Conservation (phyloP, 2,888 invertebrate genomes). For the Cerceris ruficornis region DNA sequence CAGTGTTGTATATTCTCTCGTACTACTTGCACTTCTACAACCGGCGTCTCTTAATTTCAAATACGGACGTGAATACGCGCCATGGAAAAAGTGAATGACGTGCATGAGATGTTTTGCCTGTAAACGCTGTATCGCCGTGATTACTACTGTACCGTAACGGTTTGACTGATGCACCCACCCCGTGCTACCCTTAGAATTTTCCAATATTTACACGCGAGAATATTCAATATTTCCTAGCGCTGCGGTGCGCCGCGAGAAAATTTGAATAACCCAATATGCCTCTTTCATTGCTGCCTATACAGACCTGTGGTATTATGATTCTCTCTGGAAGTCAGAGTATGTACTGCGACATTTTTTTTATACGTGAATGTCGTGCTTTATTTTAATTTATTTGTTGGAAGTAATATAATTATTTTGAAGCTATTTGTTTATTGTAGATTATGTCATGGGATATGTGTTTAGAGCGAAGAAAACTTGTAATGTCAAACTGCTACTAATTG, state of each 20-base stretch:
- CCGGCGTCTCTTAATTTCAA: constrained; percentile 24
- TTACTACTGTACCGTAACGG: constrained; percentile 37
- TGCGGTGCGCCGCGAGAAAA: constrained; percentile 45
- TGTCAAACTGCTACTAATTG: too few relatives aligned
- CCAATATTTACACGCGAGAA: constrained; percentile 60
- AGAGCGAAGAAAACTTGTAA: too few relatives aligned
- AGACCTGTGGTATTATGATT: constrained; percentile 27
- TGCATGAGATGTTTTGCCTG: constrained; percentile 45
- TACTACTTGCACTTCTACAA: constrained; percentile 3
- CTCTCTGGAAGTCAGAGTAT: constrained; percentile 13
- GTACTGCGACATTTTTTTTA: not conserved
- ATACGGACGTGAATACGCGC: not conserved
- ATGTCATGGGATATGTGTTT: too few relatives aligned
- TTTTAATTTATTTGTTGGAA: too few relatives aligned
- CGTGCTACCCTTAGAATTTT: constrained; percentile 45
- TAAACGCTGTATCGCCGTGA: constrained; percentile 36
- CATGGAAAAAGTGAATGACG: constrained; percentile 46
- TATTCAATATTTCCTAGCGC: constrained; percentile 52
- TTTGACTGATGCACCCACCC: constrained; percentile 10
- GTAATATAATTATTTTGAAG: too few relatives aligned
- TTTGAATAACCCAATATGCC: constrained; percentile 60
- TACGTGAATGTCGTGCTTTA: too few relatives aligned
- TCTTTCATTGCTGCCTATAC: constrained; percentile 36
- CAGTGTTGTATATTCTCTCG: not conserved
- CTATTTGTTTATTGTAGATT: too few relatives aligned